These are phyloP conservation scores for Drosophila limbata DNA, from an alignment of 2,888 invertebrate genomes.

Conservation along the genomic window DNA sequence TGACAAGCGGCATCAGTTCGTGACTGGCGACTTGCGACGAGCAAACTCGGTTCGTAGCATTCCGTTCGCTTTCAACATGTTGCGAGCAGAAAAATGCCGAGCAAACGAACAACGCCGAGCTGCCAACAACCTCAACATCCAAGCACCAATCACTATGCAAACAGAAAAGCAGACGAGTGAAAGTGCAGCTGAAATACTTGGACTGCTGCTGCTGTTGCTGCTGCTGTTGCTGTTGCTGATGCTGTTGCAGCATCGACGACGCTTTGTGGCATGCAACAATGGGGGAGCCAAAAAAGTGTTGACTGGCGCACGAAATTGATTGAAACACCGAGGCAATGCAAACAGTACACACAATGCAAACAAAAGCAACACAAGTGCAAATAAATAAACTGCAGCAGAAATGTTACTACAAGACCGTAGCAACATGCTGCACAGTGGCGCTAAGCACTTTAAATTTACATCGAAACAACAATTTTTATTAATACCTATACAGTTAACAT, in stretches of 20 bases:
- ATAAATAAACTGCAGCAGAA: conserved; percentile 44
- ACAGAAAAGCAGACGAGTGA: conserved; percentile 19
- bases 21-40: conserved; percentile 37
- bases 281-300: conserved; percentile 11
- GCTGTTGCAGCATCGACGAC: conserved; percentile 16
- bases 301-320: conserved; percentile 46
- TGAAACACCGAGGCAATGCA: conserved; percentile 31
- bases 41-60: conserved; percentile 35
- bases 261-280: conserved; percentile 19
- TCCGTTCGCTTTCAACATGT: conserved; percentile 61
- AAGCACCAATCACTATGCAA: conserved; percentile 2
- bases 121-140: not conserved
- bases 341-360: conserved; percentile 34
- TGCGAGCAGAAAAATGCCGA: conserved; percentile 38
- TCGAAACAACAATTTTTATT: too few species aligned
- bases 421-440: conserved; percentile 30
- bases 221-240: conserved; percentile 15
- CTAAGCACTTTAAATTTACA: not conserved
- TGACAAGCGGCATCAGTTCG: conserved; percentile 59
- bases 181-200: conserved; percentile 37
- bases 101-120: conserved; percentile 3
- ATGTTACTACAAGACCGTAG: not conserved
- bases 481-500: too few species aligned
- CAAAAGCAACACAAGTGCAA: conserved; percentile 34
- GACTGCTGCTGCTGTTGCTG: conserved; percentile 15